Evolutionary conservation across 2,888 invertebrate species (phyloP).

Genomic region (Melinopterus prodromus): DNA sequence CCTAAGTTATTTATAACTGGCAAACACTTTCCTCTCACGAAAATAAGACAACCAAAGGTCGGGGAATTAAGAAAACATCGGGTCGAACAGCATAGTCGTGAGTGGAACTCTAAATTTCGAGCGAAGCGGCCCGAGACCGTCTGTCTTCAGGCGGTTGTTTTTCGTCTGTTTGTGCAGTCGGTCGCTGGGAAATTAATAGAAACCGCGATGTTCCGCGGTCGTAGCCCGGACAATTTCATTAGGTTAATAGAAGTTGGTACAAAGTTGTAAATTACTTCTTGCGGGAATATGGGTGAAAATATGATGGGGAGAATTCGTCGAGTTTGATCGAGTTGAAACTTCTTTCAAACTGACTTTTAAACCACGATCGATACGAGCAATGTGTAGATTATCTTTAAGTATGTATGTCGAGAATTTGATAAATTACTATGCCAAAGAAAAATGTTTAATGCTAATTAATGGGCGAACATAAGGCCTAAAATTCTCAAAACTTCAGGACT

Average conservation of each 20-base stretch:
- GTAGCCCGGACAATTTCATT: not conserved
- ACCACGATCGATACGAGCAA: too few relatives aligned
- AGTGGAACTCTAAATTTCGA: not conserved
- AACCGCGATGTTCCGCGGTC: conserved; percentile 4
- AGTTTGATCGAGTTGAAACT: not conserved
- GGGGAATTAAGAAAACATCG: not conserved
- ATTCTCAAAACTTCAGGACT: too few relatives aligned
- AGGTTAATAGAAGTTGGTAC: not conserved
- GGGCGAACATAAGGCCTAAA: too few relatives aligned
- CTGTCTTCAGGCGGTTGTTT: not conserved
- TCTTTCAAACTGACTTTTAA: not conserved
- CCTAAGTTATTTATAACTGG: conserved; percentile 4
- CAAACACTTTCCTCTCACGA: not conserved
- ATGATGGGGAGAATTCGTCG: not conserved
- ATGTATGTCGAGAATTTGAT: too few relatives aligned
- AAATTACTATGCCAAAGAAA: too few relatives aligned
- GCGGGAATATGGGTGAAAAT: not conserved
- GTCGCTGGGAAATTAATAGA: not conserved
- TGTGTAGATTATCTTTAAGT: too few relatives aligned
- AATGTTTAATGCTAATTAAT: too few relatives aligned
- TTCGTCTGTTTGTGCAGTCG: not conserved
- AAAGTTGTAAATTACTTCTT: not conserved
- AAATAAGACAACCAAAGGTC: not conserved
- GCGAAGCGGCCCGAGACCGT: not conserved
- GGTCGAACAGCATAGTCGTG: not conserved